Base-by-base conservation (phyloP, 1,140 invertebrate genomes). In the Protaetia brevitarsis region DNA sequence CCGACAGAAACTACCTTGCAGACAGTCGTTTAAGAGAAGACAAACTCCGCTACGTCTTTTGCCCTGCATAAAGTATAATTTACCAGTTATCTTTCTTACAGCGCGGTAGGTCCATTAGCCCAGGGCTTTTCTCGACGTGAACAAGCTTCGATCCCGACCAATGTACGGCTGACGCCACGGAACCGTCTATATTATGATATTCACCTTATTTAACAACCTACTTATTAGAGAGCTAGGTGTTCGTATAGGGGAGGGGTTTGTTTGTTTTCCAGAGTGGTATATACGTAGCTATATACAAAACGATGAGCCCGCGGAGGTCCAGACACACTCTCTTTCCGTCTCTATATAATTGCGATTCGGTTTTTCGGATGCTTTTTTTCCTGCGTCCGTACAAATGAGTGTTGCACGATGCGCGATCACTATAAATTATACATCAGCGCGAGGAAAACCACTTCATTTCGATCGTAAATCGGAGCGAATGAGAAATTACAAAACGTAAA, bases 71-170 rank as follows among this genome's bases (percentile, higher is more conserved):
- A 71, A 71, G 73, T 77, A 74, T 77, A 77, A 77, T 77, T 77
- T 77, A 73, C 72, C 73, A 73, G 71, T 76, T 76, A 76, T 76
- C 75, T 71, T 70, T 71, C 72, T 74, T 73, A 72, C 72, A 66
- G 72, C 71, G 74, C 69, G 75, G 75, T 77, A 71, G 75, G 73
- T 74, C 72, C 68, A 72, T 36, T 68, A 57, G 71, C 36, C 70
- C 73, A 71, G 19, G 11, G 57, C 34, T 8, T 45, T 36, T 29
- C 5, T 60, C 59, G 23, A 30, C 6, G 36, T 13, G 2, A 8
- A 41, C 1, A 11, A n/a, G n/a, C n/a, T n/a, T 41, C 8, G 13
- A 19, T 5, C 1, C 10, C 34, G 5, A 19, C 8, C 41, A 19
- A 16, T 13, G 1, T 8, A 3, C 23, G 3, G 2, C 30, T 66